Base-by-base conservation (phyloP, 1,140 invertebrate genomes). In the Ips typographus region DNA sequence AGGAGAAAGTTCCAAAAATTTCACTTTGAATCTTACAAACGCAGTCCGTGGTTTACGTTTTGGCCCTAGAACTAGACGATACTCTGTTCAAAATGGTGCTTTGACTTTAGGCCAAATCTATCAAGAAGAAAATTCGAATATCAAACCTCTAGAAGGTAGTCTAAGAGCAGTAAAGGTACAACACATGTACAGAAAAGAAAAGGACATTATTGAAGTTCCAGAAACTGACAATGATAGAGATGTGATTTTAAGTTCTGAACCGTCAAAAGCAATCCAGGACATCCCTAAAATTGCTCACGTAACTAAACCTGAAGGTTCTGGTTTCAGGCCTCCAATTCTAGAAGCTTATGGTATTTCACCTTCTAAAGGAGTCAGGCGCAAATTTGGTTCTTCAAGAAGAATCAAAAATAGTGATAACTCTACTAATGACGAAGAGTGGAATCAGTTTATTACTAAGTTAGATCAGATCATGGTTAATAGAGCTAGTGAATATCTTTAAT, bases 401-500 rank as follows among this genome's bases (percentile, higher is more conserved):
- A 4, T 5, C 37, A 41, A 59, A 22, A 3, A 0, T 8, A 40
- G 5, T 59, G 38, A 6, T 7, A n/a, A 40, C 5, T 6, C 42
- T 4, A 36, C 39, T 7, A n/a, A 70, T 40, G 71, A 75, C 65
- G 72, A 73, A 56, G 71, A 75, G 49, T 75, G 74, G 74, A 70
- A 72, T 5, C 47, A 75, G 44, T 77, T 77, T 60, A 68, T 76
- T 44, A 53, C 57, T 2, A 74, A 77, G 63, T 64, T 77, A 8
- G 72, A 77, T 57, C 71, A 71, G 5, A 75, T 77, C 6, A 74
- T 75, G 37, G 62, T 68, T 56, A 60, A 40, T 57, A 77, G 73
- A 68, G 66, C 44, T 8, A 56, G 47, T 59, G 71, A 73, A 40
- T 70, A 72, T 57, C 60, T 74, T 57, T 67, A 68, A 65, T 49